A percentile compares a stretch with the other conserved stretches of the same genome.
Evolutionary conservation across 2,113 vertebrate genomes (phyloP).

Genomic region (Neodontobutis hainanensis): DNA sequence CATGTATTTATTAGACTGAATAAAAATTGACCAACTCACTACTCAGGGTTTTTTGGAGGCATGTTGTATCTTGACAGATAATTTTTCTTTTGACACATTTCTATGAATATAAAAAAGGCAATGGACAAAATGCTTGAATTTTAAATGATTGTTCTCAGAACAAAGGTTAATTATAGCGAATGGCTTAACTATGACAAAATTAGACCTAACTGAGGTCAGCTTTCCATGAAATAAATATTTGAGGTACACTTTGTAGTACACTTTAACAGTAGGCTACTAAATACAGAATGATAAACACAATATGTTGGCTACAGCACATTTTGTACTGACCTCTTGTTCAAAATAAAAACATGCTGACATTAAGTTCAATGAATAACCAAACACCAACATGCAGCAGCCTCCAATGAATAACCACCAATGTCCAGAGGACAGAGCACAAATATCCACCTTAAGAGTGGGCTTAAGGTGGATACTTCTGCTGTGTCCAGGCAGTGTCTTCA

Average conservation of each 20-base stretch:
- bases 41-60: too few species aligned
- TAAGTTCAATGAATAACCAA: conserved; percentile 45
- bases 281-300: conserved; percentile 17
- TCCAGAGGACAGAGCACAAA: conserved; percentile 34
- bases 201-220: neutral
- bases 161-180: too few species aligned
- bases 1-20: too few species aligned
- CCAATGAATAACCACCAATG: neutral
- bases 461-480: conserved; percentile 73
- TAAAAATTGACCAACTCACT: too few species aligned
- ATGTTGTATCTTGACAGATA: too few species aligned
- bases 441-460: conserved; percentile 29
- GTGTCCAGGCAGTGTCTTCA: conserved; percentile 72
- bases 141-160: too few species aligned
- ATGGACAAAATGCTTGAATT: too few species aligned
- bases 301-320: conserved; percentile 28
- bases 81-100: too few species aligned
- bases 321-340: conserved; percentile 17
- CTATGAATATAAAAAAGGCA: too few species aligned
- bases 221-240: neutral
- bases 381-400: neutral
- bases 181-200: neutral
- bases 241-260: neutral
- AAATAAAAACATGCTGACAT: conserved; percentile 20
- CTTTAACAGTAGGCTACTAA: neutral